phyloP scores from a whole-genome alignment of 2,888 invertebrate species.

The Pachydiplax longipennis region DNA sequence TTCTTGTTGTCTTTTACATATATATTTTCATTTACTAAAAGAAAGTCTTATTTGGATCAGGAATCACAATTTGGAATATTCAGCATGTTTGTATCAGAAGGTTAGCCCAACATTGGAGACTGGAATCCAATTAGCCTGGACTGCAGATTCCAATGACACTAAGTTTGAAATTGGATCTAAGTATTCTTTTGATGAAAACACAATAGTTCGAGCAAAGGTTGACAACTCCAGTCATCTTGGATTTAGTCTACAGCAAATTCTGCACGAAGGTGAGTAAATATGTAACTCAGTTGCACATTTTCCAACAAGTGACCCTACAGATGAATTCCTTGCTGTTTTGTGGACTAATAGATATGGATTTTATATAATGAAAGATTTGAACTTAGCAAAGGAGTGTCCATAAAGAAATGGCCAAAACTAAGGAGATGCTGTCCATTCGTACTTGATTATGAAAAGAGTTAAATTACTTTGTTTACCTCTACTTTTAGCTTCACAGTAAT shows the following conservation, averaged over 20 bases:
- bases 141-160: slow-evolving; percentile 87
- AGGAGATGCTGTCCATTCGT: too few species aligned
- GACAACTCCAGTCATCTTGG: slow-evolving; percentile 95
- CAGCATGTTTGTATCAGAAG: slow-evolving; percentile 92
- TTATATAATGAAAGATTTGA: too few species aligned
- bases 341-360: too few species aligned
- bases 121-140: slow-evolving; percentile 91
- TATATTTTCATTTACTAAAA: too few species aligned
- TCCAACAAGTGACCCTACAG: too few species aligned
- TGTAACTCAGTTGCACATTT: not conserved
- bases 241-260: slow-evolving; percentile 91
- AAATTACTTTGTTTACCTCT: too few species aligned
- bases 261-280: slow-evolving; percentile 78
- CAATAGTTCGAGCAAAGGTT: slow-evolving; percentile 89
- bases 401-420: too few species aligned
- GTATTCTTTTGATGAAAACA: slow-evolving; percentile 83
- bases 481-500: too few species aligned
- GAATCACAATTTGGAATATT: slow-evolving; percentile 93
- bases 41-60: slow-evolving; percentile 62
- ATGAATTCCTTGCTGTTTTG: too few species aligned
- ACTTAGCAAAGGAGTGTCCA: too few species aligned
- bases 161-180: slow-evolving; percentile 92
- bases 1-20: too few species aligned
- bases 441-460: too few species aligned
- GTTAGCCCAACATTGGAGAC: slow-evolving; percentile 86